These are phyloP conservation scores for Meliscaeva auricollis DNA, from an alignment of 2,888 invertebrate species.

Conservation along the genomic window DNA sequence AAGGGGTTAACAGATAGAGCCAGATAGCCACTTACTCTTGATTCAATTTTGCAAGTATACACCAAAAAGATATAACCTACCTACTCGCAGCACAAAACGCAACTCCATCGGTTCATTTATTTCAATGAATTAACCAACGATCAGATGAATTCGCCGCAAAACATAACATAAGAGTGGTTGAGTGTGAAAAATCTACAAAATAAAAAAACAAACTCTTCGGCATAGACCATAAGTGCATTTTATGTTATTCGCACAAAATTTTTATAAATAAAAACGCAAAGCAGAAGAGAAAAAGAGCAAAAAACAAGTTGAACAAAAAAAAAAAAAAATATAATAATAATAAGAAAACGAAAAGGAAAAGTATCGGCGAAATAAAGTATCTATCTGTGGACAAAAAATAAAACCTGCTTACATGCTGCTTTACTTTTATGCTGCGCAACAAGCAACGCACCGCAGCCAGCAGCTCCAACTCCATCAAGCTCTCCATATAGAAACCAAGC, in stretches of 20 bases:
- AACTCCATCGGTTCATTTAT: constrained; percentile 18
- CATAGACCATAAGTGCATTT: constrained; percentile 42
- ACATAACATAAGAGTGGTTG: constrained; percentile 23
- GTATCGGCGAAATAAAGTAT: constrained; percentile 61
- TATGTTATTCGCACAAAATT: constrained; percentile 37
- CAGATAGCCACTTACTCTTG: constrained; percentile 46
- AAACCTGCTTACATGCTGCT: constrained; percentile 68
- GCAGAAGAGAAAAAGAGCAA: constrained; percentile 7
- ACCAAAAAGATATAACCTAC: neutral
- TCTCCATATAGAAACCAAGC: neutral
- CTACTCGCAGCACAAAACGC: neutral
- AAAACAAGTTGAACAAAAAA: neutral
- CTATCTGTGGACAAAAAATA: too few relatives aligned
- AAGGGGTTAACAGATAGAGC: constrained; percentile 64
- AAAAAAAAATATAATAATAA: constrained; percentile 11
- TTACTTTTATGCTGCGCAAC: constrained; percentile 68
- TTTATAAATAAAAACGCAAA: constrained; percentile 31
- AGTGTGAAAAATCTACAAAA: constrained; percentile 17
- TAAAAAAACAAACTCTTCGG: constrained; percentile 23
- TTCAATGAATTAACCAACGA: constrained; percentile 35
- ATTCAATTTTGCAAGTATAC: constrained; percentile 6
- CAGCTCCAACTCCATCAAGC: neutral
- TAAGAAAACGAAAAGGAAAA: constrained; percentile 70
- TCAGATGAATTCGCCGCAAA: constrained; percentile 50
- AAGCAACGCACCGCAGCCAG: constrained; percentile 41